Evolutionary conservation across 2,888 invertebrate genomes (phyloP).

Genomic region (Operophtera brumata): DNA sequence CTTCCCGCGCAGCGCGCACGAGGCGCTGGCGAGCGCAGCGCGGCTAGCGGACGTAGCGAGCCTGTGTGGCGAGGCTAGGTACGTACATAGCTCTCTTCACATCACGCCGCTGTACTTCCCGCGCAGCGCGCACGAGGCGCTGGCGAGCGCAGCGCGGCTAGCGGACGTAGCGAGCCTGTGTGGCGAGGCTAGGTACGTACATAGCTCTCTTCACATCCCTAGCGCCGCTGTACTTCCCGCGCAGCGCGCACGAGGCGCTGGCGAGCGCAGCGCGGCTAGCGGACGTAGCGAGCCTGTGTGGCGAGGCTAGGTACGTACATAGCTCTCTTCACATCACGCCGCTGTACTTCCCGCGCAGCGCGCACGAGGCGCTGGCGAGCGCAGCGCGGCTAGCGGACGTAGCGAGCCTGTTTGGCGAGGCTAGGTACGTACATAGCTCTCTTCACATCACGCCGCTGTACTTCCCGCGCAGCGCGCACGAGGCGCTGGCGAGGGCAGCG

Average conservation of each 20-base stretch:
- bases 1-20: constrained; percentile 90
- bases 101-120: constrained; percentile 95
- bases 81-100: constrained; percentile 76
- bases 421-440: constrained; percentile 58
- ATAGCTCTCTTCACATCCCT: constrained; percentile 83
- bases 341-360: constrained; percentile 91
- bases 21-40: constrained; percentile 87
- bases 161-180: constrained; percentile 68
- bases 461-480: constrained; percentile 90
- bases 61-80: constrained; percentile 81
- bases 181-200: constrained; percentile 81
- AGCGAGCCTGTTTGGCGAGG: constrained; percentile 83
- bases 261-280: constrained; percentile 82
- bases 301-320: constrained; percentile 78
- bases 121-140: constrained; percentile 89
- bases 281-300: constrained; percentile 76
- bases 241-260: constrained; percentile 88
- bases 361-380: constrained; percentile 89
- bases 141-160: constrained; percentile 82
- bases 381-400: constrained; percentile 76
- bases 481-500: constrained; percentile 86
- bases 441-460: constrained; percentile 90
- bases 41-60: constrained; percentile 80
- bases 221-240: constrained; percentile 94
- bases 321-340: constrained; percentile 87